Evolutionary conservation across 2,888 invertebrate genomes (phyloP), one percentile per base, ranked within the genome.

Genomic region (Eledona agricola): DNA sequence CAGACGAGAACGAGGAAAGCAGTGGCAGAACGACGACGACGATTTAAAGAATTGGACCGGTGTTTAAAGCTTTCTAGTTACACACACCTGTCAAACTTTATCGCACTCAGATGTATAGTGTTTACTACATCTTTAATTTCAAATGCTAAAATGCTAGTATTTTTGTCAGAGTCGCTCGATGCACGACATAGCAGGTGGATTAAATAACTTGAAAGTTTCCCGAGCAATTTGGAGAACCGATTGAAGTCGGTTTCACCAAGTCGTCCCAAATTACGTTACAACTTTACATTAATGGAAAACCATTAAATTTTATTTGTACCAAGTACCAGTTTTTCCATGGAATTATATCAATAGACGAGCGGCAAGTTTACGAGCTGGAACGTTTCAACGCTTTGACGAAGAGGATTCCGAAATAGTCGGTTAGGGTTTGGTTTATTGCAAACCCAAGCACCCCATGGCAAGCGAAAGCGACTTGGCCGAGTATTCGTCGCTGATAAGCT

Each of bases 51-150:
- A 56, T 58, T 58, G 56, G 56, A 51, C 42, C 53, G 53, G 56
- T 58, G 52, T 55, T 55, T 56, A 56, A 58, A 49, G 55, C 56
- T 58, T 51, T 47, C 53, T 49, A 43, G 47, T 51, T 56, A 47
- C 53, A 58, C 54, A 53, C 55, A 56, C 56, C 56, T 56, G 58
- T 56, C 58, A 53, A 57, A 58, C 34, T 58, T 52, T 31, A 32
- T 42, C 23, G 20, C 23, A 50, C 46, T 51, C 49, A 46, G 25
- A 46, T 35, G 29, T 40, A 49, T 11, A 46, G 22, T 29, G 40
- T 23, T 40, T 26, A 37, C 25, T 46, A 46, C 25, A 11, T 43
- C 32, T 32, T 32, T 45, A n/a, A 45, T 45, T 34, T 11, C 13
- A 25, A 40, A 26, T 40, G 40, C 40, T 40, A 17, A 28, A 40